These are phyloP conservation scores for Acomys russatus DNA, from an alignment of 2,797 vertebrate species.

Conservation along the genomic window DNA sequence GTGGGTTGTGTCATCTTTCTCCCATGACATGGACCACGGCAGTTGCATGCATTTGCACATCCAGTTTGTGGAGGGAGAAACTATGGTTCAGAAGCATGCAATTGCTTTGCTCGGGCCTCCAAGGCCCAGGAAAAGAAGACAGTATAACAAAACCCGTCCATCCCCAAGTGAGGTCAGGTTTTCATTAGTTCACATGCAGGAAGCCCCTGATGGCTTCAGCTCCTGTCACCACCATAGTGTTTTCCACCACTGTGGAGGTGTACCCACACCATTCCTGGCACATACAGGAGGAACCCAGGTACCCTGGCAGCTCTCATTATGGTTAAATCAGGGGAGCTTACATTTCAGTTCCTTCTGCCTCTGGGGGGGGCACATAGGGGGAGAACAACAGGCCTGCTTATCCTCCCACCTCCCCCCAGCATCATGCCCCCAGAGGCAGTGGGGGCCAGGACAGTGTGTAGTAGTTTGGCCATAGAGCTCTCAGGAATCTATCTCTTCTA, in stretches of 20 bases:
- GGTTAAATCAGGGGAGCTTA: slow-evolving; percentile 48
- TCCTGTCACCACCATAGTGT: not conserved
- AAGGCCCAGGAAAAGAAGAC: not conserved
- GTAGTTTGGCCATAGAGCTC: not conserved
- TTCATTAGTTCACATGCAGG: not conserved
- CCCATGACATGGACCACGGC: not conserved
- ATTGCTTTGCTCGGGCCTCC: not conserved
- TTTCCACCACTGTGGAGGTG: not conserved
- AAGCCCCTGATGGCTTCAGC: not conserved
- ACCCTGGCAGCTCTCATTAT: not conserved
- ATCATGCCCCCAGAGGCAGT: not conserved
- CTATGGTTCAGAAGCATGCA: not conserved
- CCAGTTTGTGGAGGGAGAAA: not conserved
- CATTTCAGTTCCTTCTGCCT: slow-evolving; percentile 70
- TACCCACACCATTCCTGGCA: not conserved
- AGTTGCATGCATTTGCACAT: not conserved
- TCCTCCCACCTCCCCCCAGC: not conserved
- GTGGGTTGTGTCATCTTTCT: rapidly evolving
- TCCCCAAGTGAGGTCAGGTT: not conserved
- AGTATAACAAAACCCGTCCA: not conserved
- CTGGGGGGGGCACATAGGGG: too few species aligned
- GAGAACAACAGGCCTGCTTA: slow-evolving; percentile 26
- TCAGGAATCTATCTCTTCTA: not conserved
- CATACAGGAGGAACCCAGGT: not conserved
- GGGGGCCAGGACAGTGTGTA: not conserved